These are phyloP conservation scores for Macquaria ambigua DNA, from an alignment of 2,113 vertebrate species.

Conservation along the genomic window DNA sequence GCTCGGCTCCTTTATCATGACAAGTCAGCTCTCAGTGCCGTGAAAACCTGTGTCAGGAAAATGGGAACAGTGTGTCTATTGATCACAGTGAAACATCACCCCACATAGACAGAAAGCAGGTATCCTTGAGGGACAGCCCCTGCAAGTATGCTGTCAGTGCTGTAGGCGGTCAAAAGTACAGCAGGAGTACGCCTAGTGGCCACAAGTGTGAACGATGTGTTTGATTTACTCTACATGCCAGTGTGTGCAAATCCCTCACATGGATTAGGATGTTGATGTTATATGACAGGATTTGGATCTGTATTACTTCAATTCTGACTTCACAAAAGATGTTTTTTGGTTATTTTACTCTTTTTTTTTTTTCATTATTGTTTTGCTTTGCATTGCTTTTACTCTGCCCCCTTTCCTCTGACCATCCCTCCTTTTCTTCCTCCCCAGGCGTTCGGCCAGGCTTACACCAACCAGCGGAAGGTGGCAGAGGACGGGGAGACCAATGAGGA, in stretches of 20 bases:
- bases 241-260: slow-evolving; percentile 27
- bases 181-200: slow-evolving; percentile 27
- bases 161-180: slow-evolving; percentile 24
- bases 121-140: slow-evolving; percentile 56
- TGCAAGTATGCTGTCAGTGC: slow-evolving; percentile 13
- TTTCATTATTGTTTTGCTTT: background rate
- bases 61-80: slow-evolving; percentile 83
- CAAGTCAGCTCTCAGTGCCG: slow-evolving; percentile 67
- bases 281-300: slow-evolving; percentile 38
- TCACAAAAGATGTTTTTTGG: slow-evolving; percentile 5
- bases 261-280: slow-evolving; percentile 39
- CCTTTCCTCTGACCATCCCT: background rate
- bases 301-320: slow-evolving; percentile 38
- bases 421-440: slow-evolving; percentile 84
- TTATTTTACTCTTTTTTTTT: background rate
- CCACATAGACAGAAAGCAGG: slow-evolving; percentile 44
- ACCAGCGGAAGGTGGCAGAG: slow-evolving; percentile 97
- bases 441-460: slow-evolving; percentile 96
- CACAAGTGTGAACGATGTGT: background rate
- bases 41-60: slow-evolving; percentile 86
- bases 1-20: slow-evolving; percentile 70
- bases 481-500: slow-evolving; percentile 97
- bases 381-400: background rate
- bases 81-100: slow-evolving; percentile 84
- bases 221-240: background rate